Evolutionary conservation across 2,888 invertebrate genomes (phyloP), one percentile per base, ranked within the genome.

Genomic region (Volucella inanis): DNA sequence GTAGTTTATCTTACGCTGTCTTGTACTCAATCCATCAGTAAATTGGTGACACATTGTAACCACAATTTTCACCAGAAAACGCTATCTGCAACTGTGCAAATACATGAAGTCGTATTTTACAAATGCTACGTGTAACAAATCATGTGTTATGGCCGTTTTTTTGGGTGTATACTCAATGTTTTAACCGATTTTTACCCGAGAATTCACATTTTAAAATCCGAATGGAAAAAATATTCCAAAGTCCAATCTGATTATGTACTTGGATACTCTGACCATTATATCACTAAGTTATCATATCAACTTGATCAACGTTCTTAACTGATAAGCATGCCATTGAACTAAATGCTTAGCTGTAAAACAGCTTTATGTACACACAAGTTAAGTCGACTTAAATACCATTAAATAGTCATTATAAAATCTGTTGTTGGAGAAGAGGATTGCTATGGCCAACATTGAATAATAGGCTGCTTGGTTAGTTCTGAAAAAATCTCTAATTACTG

Each of bases 271-370:
- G n/a, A 9, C 8, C 0, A 10, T 31, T 1, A 38, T 55, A 55
- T 55, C 55, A 55, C n/a, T 8, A 3, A 6, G 55, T 14, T 39
- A 57, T 57, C 31, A n/a, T 55, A 57, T 57, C 31, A n/a, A 38
- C 22, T 38, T 15, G 39, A 57, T 39, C 12, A 31, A 6, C 1
- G 12, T 11, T 54, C 0, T 54, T 31, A 31, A 6, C 31, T 31
- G 31, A 6, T 31, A 6, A 31, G 0, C 6, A 31, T 1, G 31
- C 31, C 31, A 31, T 6, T 31, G 18, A 22, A 22, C 18, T 2
- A 22, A 31, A 31, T 6, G 22, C 22, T 22, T 22, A n/a, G n/a
- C 22, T 22, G 3, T 0, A 31, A 4, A 6, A 31, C 6, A 31
- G 31, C 4, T 31, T 0, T 31, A 31, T 0, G 6, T 31, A 31